Evolutionary conservation across 92 coral and sea anemone species (phyloP).

Genomic region (Epizoanthus illoricatus): DNA sequence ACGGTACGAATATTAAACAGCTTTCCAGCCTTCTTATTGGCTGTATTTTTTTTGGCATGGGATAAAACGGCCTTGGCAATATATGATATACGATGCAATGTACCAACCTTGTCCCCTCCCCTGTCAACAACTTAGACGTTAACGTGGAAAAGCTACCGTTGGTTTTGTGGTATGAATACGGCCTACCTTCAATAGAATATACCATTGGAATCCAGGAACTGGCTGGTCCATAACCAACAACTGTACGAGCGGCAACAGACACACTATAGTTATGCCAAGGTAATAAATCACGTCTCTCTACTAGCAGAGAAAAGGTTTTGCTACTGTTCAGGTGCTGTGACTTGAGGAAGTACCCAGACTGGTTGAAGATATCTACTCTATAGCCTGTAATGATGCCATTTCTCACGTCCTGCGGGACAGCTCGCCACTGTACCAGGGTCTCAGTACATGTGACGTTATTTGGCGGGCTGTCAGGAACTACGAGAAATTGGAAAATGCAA

Average conservation of each 20-base stretch:
- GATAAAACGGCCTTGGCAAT: too few species aligned
- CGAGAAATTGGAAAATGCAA: not conserved
- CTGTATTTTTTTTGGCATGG: too few species aligned
- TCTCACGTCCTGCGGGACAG: not conserved
- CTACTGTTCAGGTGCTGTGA: not conserved
- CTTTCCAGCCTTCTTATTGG: too few species aligned
- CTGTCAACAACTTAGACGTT: too few species aligned
- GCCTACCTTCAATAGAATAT: not conserved
- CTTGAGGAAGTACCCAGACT: not conserved
- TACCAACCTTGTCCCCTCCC: too few species aligned
- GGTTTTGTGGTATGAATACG: not conserved
- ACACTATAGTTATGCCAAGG: not conserved
- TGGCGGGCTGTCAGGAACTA: slow-evolving; percentile 3
- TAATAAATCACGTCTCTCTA: not conserved
- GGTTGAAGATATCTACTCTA: not conserved
- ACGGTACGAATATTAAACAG: too few species aligned
- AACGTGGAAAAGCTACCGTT: too few species aligned
- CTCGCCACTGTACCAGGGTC: slow-evolving; percentile 12
- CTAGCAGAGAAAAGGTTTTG: not conserved
- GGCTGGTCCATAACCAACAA: not conserved
- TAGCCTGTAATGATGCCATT: slow-evolving; percentile 15
- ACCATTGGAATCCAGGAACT: not conserved
- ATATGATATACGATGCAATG: too few species aligned
- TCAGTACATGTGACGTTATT: not conserved
- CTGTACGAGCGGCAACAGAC: not conserved